These are phyloP conservation scores for Colius striatus DNA, from an alignment of 2,113 vertebrate genomes.

Conservation along the genomic window DNA sequence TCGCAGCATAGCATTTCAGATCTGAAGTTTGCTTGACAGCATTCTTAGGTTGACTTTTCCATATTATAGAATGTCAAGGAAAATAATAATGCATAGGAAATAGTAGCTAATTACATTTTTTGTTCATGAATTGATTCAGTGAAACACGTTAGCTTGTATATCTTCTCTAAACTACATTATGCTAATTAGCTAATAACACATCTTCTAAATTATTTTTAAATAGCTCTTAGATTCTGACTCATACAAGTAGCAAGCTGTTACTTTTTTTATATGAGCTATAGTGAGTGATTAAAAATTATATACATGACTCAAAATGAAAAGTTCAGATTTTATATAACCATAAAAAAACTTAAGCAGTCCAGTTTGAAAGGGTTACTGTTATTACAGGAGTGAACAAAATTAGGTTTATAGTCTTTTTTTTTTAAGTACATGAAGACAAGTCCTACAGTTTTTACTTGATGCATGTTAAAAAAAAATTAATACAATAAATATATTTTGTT, in stretches of 20 bases:
- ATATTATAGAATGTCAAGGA: background rate
- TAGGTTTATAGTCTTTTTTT: background rate
- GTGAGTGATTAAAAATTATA: conserved; percentile 62
- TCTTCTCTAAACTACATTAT: conserved; percentile 59
- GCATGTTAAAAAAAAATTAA: background rate
- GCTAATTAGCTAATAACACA: conserved; percentile 68
- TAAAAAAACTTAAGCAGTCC: conserved; percentile 29
- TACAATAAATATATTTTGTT: background rate
- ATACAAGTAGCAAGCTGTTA: conserved; percentile 68
- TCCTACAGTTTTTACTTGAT: background rate
- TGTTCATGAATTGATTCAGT: conserved; percentile 59
- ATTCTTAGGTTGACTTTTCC: background rate
- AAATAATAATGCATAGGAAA: conserved; percentile 37
- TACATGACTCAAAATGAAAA: conserved; percentile 64
- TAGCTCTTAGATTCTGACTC: conserved; percentile 67
- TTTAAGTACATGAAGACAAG: background rate
- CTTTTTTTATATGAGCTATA: conserved; percentile 57
- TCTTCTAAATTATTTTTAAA: conserved; percentile 66
- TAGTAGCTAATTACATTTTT: conserved; percentile 54
- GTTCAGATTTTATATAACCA: conserved; percentile 64
- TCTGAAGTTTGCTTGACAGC: background rate
- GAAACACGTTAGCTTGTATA: conserved; percentile 43
- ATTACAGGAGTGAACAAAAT: background rate
- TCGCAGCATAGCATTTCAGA: background rate
- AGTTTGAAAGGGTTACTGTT: background rate